phyloP scores from a whole-genome alignment of 2,113 vertebrate species.

The Dryoscopus gambensis region DNA sequence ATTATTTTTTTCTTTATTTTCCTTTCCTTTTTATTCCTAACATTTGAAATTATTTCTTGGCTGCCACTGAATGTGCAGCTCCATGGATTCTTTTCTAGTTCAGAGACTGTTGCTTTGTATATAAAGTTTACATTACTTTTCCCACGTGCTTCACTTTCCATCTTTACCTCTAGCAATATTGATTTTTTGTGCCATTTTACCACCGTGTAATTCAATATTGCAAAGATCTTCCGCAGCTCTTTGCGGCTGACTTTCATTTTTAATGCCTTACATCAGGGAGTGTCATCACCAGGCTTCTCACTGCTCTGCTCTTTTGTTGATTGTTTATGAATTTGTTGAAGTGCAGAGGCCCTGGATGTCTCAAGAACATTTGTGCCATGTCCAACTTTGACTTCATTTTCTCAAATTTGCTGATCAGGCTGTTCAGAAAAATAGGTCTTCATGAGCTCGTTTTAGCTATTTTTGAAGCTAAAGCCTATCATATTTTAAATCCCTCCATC shows the following conservation, averaged over 20 bases:
- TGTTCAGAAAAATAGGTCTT: not conserved
- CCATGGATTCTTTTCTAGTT: not conserved
- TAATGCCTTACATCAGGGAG: not conserved
- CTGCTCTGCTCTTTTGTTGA: not conserved
- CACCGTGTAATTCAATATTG: not conserved
- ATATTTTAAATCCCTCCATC: not conserved
- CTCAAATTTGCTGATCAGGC: not conserved
- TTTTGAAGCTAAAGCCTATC: not conserved
- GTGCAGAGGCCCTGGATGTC: not conserved
- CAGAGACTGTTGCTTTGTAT: not conserved
- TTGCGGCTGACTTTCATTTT: not conserved
- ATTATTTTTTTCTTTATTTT: not conserved
- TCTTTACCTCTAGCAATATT: not conserved
- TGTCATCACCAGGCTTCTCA: not conserved
- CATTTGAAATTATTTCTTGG: not conserved
- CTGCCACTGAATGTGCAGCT: not conserved
- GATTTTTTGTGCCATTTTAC: not conserved
- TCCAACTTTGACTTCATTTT: constrained; percentile 14
- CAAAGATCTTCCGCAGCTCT: not conserved
- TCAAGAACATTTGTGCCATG: not conserved
- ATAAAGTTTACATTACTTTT: not conserved
- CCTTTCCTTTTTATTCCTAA: not conserved
- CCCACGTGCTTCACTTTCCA: not conserved
- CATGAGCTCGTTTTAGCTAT: not conserved
- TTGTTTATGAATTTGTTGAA: not conserved